Conservation (phyloP, 2,888 invertebrate species). For the Hedychridium roseum region DNA sequence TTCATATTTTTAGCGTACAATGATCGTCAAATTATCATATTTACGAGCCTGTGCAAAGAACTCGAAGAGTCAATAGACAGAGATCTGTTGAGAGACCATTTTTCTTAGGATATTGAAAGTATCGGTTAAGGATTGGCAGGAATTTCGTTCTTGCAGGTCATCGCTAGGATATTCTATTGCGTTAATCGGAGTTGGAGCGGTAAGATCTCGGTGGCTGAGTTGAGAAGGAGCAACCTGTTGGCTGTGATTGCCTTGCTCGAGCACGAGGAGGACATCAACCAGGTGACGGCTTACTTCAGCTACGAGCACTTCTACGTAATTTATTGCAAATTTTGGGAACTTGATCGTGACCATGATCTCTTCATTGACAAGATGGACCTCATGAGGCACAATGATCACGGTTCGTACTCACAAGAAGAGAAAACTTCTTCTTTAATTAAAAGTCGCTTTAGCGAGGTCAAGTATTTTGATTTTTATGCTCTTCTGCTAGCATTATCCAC, state of each 20-base stretch:
- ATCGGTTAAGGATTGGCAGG: too few relatives aligned
- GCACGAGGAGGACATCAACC: constrained; percentile 97
- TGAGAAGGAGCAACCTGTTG: constrained; percentile 90
- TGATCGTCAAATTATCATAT: too few relatives aligned
- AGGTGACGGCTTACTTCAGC: constrained; percentile 88
- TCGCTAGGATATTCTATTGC: constrained; percentile 96
- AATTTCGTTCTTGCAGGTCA: constrained; percentile 72
- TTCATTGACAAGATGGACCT: constrained; percentile 94
- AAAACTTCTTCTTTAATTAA: background rate
- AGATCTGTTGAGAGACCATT: too few relatives aligned
- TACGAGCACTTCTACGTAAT: constrained; percentile 99
- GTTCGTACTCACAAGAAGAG: constrained; percentile 63
- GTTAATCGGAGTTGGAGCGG: constrained; percentile 98
- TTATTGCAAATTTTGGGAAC: constrained; percentile 99
- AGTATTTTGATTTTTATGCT: background rate
- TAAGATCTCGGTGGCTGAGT: constrained; percentile 85
- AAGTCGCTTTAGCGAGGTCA: background rate
- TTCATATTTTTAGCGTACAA: too few relatives aligned
- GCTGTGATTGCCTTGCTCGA: constrained; percentile 81
- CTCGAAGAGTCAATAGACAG: too few relatives aligned
- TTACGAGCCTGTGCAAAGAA: too few relatives aligned
- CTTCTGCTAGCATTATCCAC: constrained; percentile 85
- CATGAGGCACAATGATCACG: constrained; percentile 94
- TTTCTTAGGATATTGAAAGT: too few relatives aligned
- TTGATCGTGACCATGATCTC: constrained; percentile 97